Evolutionary conservation across 2,113 vertebrate species (phyloP).

Genomic region (Oceanites oceanicus): DNA sequence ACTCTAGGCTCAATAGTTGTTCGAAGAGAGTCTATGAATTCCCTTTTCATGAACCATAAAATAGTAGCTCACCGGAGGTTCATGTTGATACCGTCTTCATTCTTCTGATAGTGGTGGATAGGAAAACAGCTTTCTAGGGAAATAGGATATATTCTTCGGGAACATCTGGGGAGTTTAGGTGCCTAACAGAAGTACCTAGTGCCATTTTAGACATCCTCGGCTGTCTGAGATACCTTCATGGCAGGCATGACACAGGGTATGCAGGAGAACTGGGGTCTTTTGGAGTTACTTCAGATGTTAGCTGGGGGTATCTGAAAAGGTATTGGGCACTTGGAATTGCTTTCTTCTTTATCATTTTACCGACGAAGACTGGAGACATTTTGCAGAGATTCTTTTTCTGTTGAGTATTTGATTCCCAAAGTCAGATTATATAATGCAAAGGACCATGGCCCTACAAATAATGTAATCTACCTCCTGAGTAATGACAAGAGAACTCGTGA

Average conservation of each 20-base stretch:
- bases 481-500: not conserved
- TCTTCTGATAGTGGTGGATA: not conserved
- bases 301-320: not conserved
- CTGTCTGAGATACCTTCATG: not conserved
- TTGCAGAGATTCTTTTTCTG: not conserved
- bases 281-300: not conserved
- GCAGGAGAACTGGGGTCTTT: not conserved
- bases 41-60: not conserved
- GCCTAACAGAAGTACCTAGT: too few relatives aligned
- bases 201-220: not conserved
- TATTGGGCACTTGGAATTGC: not conserved
- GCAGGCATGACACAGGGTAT: not conserved
- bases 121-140: not conserved
- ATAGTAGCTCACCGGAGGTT: not conserved
- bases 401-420: not conserved
- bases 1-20: not conserved
- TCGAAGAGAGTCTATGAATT: not conserved
- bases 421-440: not conserved
- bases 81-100: not conserved
- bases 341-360: not conserved
- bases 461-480: not conserved
- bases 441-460: not conserved
- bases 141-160: not conserved
- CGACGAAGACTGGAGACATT: not conserved
- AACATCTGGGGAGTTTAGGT: not conserved